Base-by-base conservation (phyloP, 2,113 vertebrate species). In the Dicaeum eximium region DNA sequence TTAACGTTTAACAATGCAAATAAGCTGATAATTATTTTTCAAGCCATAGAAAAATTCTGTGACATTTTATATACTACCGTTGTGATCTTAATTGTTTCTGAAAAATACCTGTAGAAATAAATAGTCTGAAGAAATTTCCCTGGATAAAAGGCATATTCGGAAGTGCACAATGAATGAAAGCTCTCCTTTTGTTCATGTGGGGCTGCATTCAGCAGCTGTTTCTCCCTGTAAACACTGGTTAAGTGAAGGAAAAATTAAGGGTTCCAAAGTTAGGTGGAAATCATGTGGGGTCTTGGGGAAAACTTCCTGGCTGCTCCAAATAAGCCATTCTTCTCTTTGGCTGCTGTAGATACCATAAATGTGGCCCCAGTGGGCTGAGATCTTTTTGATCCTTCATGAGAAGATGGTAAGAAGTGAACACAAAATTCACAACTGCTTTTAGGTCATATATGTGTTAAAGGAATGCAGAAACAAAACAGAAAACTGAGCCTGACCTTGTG, bases 1-100 rank as follows among this genome's bases (percentile, higher is more conserved):
- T 96, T 93, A 95, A 96, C 3, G 16, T 93, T 93, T 91, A 96
- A 94, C 73, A 94, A 80, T 96, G 86, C 94, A 94, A 93, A 97
- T 97, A 94, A 96, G 93, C 60, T 90, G 77, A 73, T 93, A 96
- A 60, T 93, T 96, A 93, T 91, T 93, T 86, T 88, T 86, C 95
- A 93, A 93, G 42, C 51, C 87, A 72, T 91, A 94, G 75, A 91
- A 96, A 96, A 90, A 94, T 93, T 94, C 86, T 95, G 66, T 93
- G 95, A 94, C 94, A 91, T 53, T 93, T 96, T 85, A 94, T 97
- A 67, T 94, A 72, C 48, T 85, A 40, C 86, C 81, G 92, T 96
- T 92, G 72, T 92, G 72, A 86, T 94, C 82, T 69, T 96, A 95
- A 92, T 94, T 94, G 69, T 96, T 97, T 94, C 90, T 93, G 80